Conservation (phyloP, 1,140 invertebrate genomes). For the Nasonia vitripennis region DNA sequence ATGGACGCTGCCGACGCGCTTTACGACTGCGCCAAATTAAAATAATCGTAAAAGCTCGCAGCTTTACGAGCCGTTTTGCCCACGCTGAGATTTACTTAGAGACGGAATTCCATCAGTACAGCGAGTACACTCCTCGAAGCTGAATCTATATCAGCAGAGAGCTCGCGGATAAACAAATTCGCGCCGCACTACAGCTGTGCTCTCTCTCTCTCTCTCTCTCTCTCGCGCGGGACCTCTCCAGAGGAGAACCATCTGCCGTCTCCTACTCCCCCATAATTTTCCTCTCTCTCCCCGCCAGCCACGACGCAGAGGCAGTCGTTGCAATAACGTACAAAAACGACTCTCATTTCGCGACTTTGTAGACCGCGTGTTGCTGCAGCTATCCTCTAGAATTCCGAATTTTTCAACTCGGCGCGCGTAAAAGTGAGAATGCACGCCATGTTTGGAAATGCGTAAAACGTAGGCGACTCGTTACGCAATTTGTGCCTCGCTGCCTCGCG, state of each 20-base stretch:
- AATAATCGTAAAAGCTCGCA: too few species aligned
- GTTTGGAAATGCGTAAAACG: neutral
- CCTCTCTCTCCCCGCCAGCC: neutral
- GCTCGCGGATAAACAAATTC: too few species aligned
- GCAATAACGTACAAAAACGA: neutral
- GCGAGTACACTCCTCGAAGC: too few species aligned
- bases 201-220: too few species aligned
- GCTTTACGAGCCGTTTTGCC: too few species aligned
- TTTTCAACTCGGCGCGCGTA: constrained; percentile 14
- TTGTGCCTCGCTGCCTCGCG: neutral
- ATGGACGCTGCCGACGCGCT: too few species aligned
- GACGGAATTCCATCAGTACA: too few species aligned
- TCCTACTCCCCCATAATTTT: constrained; percentile 36
- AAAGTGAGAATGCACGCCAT: constrained; percentile 14
- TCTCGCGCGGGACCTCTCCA: neutral
- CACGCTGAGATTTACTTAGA: too few species aligned
- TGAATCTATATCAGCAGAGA: too few species aligned
- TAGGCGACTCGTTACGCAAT: neutral
- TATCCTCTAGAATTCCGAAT: neutral
- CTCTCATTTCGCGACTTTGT: neutral
- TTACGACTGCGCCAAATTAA: too few species aligned
- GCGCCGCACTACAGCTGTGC: too few species aligned
- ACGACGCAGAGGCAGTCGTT: neutral
- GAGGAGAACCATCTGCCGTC: constrained; percentile 12
- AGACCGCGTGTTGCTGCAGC: too few species aligned